Conservation (phyloP, 2,888 invertebrate genomes). For the Phortica okadai region DNA sequence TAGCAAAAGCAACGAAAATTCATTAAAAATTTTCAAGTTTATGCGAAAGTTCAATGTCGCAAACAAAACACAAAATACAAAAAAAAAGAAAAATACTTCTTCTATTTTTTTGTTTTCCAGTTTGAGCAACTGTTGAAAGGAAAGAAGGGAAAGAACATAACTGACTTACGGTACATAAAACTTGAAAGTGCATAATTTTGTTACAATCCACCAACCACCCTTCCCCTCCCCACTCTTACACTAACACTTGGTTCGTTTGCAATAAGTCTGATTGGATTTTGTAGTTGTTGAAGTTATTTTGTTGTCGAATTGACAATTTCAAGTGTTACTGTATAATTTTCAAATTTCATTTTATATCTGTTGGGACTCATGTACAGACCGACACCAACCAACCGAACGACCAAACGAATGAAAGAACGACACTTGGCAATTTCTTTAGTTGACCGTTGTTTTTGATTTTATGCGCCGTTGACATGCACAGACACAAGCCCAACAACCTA, state of each 20-base stretch:
- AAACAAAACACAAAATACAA: neutral
- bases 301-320: constrained; percentile 14
- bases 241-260: constrained; percentile 2
- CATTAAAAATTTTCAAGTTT: constrained; percentile 53
- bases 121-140: neutral
- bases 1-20: constrained; percentile 35
- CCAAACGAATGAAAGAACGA: neutral
- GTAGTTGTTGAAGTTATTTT: neutral
- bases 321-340: constrained; percentile 57
- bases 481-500: neutral
- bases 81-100: neutral
- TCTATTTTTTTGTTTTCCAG: neutral
- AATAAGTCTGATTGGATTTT: constrained; percentile 35
- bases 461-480: constrained; percentile 20
- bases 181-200: constrained; percentile 40
- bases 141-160: neutral
- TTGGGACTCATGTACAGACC: constrained; percentile 1
- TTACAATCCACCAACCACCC: neutral
- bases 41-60: constrained; percentile 60
- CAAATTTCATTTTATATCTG: constrained; percentile 61
- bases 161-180: constrained; percentile 33
- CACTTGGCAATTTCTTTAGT: constrained; percentile 14
- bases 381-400: too few species aligned
- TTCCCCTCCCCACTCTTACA: neutral
- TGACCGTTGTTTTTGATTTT: constrained; percentile 20